Base-by-base conservation (phyloP, 2,888 invertebrate species). In the Empis stercorea region DNA sequence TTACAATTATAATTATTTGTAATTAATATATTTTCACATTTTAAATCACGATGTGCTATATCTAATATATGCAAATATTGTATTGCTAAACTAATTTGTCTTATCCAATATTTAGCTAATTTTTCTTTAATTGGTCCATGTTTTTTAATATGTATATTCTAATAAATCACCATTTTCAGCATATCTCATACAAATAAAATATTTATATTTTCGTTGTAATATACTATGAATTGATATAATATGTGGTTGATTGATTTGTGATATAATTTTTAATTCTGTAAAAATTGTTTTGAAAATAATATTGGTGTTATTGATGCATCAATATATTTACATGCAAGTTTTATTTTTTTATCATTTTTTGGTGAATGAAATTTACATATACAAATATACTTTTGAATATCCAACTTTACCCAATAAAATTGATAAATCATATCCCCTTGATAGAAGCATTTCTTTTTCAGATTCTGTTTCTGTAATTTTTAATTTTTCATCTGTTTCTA, bases 131-230 rank as follows among this genome's bases (percentile, higher is more conserved):
- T 73, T 0, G 78, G 74, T 2, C 84, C 84, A 59, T 81, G 76
- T 57, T 76, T 76, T 40, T 80, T 65, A 37, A 84, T 70, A 60
- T n/a, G n/a, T n/a, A n/a, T 80, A 86, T 55, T 87, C 84, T 43
- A 87, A 66, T 16, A 88, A 69, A 62, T 87, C 87, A 0, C 87
- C 87, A 55, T 84, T 82, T 61, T 87, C 87, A 0, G 86, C 87
- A 60, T 71, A 75, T 36, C 85, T 75, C 75, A 87, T 81, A 59
- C 87, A 82, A 52, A 87, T 78, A 58, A 80, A 85, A 59, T 86
- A 84, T 61, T 81, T 81, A 10, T 74, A 73, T 50, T 78, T 75
- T 13, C 81, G 72, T 60, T 81, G 81, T 57, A 81, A 80, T 55
- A 87, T 81, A 59, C 83, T 82, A 55, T 81, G 82, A 20, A 20